Evolutionary conservation across 2,888 invertebrate genomes (phyloP), one percentile per base, ranked within the genome.

Genomic region (Physocephala rufipes): DNA sequence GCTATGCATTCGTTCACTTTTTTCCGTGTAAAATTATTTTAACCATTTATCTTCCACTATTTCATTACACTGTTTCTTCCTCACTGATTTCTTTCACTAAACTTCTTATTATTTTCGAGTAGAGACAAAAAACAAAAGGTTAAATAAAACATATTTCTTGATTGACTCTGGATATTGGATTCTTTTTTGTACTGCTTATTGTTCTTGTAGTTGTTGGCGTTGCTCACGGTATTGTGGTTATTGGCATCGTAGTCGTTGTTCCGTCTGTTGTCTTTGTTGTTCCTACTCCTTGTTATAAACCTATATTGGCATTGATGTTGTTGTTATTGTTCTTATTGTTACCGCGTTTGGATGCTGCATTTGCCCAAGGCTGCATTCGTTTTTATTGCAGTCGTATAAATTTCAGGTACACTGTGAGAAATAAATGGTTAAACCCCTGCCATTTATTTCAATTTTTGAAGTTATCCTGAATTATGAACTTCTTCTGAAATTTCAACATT

Each of bases 1-100:
- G 51, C 68, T 36, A 59, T 47, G 73, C 71, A 72, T 71, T 71
- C 71, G 66, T 73, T 70, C 73, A 64, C 69, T 64, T 71, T 67
- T n/a, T 74, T 72, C 68, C 67, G 68, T 74, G 71, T 71, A 71
- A 73, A 72, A 76, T 68, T 61, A 68, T 70, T 73, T 73, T 53
- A 73, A 73, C 68, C 43, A 19, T 71, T 67, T 70, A 51, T 67
- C n/a, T 67, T 13, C 64, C 24, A 24, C 65, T 47, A 55, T 62
- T 72, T 71, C 70, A 67, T 72, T 71, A 73, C 73, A 69, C 72
- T 71, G 72, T 70, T 71, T 71, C 69, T 67, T 64, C 71, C 72
- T 70, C 70, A 72, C 68, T 59, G 55, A 47, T 70, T 43, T 67
- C 53, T 74, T 59, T 70, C 59, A 19, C 30, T 30, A 15, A 36